phyloP scores from a whole-genome alignment of 2,113 vertebrate genomes.

The Corvus hawaiiensis region DNA sequence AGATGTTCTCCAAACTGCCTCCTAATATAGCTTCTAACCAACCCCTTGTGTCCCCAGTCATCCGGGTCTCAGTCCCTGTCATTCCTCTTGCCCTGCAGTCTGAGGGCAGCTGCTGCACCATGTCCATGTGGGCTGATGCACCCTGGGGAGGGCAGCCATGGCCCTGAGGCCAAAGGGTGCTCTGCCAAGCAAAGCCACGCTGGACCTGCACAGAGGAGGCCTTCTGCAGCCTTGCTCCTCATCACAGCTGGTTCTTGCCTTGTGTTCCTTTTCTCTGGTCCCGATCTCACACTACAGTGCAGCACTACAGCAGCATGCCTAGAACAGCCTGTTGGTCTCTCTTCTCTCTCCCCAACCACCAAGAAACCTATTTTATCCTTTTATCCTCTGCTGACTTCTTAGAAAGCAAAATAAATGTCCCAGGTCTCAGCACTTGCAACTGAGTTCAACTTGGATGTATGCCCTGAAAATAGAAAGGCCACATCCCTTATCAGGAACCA shows the following conservation, averaged over 20 bases:
- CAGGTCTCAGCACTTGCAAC: background rate
- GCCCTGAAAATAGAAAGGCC: background rate
- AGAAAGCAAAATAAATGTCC: background rate
- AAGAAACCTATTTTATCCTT: conserved; percentile 11
- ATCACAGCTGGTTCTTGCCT: background rate
- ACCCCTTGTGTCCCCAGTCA: background rate
- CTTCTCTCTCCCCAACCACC: background rate
- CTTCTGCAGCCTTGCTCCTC: background rate
- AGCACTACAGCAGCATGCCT: background rate
- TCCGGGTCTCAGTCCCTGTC: background rate
- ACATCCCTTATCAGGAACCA: background rate
- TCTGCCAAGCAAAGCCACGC: background rate
- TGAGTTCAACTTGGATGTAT: background rate
- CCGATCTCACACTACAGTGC: fast-evolving
- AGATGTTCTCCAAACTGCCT: background rate
- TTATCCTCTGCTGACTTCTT: conserved; percentile 9
- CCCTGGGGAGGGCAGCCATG: background rate
- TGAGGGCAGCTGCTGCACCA: background rate
- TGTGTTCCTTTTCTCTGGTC: background rate
- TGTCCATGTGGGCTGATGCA: background rate
- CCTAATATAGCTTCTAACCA: background rate
- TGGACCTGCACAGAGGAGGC: background rate
- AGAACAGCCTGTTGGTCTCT: background rate
- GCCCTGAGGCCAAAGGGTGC: fast-evolving
- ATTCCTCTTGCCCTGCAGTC: background rate